Base-by-base conservation (phyloP, 2,797 vertebrate genomes). In the Sebastes taczanowskii region DNA sequence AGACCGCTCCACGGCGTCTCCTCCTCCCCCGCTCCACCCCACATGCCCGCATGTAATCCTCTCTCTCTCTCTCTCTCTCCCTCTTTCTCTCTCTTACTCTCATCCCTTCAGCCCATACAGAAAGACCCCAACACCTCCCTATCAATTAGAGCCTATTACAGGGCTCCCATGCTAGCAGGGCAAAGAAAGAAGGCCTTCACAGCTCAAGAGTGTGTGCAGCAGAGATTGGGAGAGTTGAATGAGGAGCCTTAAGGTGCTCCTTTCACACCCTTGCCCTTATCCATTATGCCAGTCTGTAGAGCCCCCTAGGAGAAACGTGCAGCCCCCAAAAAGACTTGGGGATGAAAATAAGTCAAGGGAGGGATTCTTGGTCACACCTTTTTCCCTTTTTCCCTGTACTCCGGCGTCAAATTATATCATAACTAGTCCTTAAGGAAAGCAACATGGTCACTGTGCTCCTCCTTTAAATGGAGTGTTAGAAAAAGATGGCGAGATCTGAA, bases 121-220 rank as follows among this genome's bases (percentile, higher is more conserved):
- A 98, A 97, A 96, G 96, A 96, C 96, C 96, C 96, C 96, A 96
- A 97, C 97, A 96, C 97, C 97, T 99, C 97, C 97, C 97, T 97
- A 97, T 97, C 97, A 98, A 98, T 99, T 99, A 99, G 96, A 97
- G 96, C 97, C 97, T 97, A 98, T 99, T 99, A 98, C 97, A 94
- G 88, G 96, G 96, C 96, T 97, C 97, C 97, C 97, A 96, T 97
- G 96, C 97, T 96, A 96, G 96, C 95, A 93, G 95, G 94, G 95
- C 95, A 91, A 93, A 94, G 94, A 95, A 94, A 97, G 96, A 96
- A 95, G 96, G 96, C 96, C 97, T 97, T 97, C 96, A 97, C 96
- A 96, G 95, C 97, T 95, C 91, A 89, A 96, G 96, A 94, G 95
- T 93, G 92, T 93, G 95, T 94, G 94, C 95, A 95, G 95, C 94